phyloP scores from a whole-genome alignment of 2,888 invertebrate species.

The Macropis europaea region DNA sequence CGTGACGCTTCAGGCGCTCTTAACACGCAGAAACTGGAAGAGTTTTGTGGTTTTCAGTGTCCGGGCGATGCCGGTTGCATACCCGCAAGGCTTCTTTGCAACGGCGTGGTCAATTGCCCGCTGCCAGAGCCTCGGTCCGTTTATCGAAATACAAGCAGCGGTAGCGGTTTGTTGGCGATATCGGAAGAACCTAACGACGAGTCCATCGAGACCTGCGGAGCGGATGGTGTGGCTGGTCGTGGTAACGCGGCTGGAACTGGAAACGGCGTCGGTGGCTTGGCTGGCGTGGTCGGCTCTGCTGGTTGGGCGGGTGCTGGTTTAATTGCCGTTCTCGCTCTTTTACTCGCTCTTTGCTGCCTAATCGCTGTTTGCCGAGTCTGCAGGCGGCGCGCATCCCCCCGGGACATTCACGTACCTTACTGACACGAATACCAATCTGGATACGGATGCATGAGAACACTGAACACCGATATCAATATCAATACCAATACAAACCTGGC shows the following conservation, averaged over 20 bases:
- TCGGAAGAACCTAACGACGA: conserved; percentile 86
- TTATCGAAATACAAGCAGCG: conserved; percentile 51
- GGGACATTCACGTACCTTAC: conserved; percentile 84
- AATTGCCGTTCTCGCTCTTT: conserved; percentile 83
- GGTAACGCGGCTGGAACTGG: conserved; percentile 15
- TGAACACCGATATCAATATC: too few relatives aligned
- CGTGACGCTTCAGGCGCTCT: conserved; percentile 90
- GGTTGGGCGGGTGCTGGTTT: conserved; percentile 84
- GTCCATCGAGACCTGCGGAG: conserved; percentile 86
- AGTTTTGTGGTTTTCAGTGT: conserved; percentile 92
- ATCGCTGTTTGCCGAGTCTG: conserved; percentile 84
- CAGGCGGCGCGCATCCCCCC: conserved; percentile 83
- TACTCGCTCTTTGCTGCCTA: conserved; percentile 82
- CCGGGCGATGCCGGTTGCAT: conserved; percentile 93
- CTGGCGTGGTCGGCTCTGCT: conserved; percentile 79
- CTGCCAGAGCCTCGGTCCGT: conserved; percentile 79
- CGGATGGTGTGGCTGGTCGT: conserved; percentile 73
- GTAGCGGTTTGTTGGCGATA: conserved; percentile 15
- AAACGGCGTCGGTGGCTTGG: conserved; percentile 36
- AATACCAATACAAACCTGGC: too few relatives aligned
- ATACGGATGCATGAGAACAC: too few relatives aligned
- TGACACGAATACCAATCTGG: conserved; percentile 71
- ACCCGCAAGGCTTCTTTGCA: conserved; percentile 91
- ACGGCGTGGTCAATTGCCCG: conserved; percentile 94
- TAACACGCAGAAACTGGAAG: conserved; percentile 88